phyloP scores from a whole-genome alignment of 2,113 vertebrate genomes.

The Myrmophylax atrothorax region DNA sequence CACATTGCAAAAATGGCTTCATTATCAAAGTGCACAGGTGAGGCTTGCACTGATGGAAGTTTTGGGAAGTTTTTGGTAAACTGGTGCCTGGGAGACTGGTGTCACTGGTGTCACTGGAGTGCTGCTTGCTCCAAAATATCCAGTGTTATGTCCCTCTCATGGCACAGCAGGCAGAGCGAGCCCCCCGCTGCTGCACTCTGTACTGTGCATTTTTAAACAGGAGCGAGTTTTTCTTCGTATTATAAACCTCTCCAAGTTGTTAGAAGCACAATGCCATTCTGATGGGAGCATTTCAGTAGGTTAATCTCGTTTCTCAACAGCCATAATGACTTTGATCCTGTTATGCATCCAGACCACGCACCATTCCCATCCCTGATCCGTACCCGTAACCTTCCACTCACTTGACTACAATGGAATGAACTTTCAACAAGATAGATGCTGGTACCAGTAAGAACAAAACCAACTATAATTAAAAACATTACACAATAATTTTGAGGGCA shows the following conservation, averaged over 20 bases:
- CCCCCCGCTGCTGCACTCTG: background rate
- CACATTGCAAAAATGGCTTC: background rate
- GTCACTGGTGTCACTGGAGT: background rate
- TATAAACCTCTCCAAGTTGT: background rate
- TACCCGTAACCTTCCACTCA: background rate
- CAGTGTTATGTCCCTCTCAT: fast-evolving
- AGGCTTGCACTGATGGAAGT: background rate
- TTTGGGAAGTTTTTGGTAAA: background rate
- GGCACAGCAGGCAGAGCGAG: background rate
- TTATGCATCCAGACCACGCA: background rate
- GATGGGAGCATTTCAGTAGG: fast-evolving
- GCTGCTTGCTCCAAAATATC: background rate
- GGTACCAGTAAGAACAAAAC: background rate
- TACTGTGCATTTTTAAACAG: background rate
- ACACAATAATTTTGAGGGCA: background rate
- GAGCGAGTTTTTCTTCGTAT: background rate
- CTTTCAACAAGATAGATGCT: background rate
- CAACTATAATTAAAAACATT: constrained; percentile 15
- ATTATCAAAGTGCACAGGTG: fast-evolving
- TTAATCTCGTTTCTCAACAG: background rate
- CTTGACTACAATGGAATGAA: background rate
- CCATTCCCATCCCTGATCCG: background rate
- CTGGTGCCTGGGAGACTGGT: background rate
- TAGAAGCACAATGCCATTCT: background rate
- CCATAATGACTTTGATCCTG: background rate